phyloP scores from a whole-genome alignment of 2,888 invertebrate species.

The Ellobium chinense region DNA sequence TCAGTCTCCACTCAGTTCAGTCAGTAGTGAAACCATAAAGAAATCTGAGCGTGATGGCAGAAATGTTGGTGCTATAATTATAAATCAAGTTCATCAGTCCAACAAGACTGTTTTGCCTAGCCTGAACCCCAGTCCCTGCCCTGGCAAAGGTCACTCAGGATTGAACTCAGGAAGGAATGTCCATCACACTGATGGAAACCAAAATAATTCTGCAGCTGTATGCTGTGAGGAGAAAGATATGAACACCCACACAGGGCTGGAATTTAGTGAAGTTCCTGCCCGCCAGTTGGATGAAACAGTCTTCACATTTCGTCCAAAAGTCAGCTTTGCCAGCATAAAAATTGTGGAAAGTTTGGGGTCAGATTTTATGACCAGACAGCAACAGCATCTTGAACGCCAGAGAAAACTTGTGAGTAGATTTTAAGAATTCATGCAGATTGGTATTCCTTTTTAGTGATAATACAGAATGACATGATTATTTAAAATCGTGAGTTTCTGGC shows the following conservation, averaged over 20 bases:
- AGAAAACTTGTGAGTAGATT: constrained; percentile 68
- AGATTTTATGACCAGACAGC: constrained; percentile 72
- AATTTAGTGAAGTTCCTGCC: constrained; percentile 34
- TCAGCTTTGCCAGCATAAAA: constrained; percentile 67
- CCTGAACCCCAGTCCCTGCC: background rate
- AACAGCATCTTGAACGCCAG: constrained; percentile 68
- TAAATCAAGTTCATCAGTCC: background rate
- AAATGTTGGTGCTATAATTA: constrained; percentile 13
- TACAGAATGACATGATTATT: background rate
- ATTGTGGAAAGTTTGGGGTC: constrained; percentile 70
- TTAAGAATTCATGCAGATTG: background rate
- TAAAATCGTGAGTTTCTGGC: no score
- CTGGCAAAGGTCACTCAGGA: background rate
- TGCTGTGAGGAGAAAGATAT: constrained; percentile 19
- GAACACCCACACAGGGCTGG: constrained; percentile 38
- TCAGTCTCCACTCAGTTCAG: constrained; percentile 23
- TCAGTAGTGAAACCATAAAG: background rate
- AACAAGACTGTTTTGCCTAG: background rate
- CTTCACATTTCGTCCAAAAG: constrained; percentile 71
- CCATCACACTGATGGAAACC: background rate
- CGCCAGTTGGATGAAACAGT: constrained; percentile 65
- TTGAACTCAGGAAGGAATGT: background rate
- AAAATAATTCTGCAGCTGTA: background rate
- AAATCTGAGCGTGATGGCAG: background rate
- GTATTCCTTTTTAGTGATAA: background rate